Percentiles rank a stretch among this genome's conserved stretches.
phyloP scores from a whole-genome alignment of 2,113 vertebrate genomes.

The Vanacampus margaritifer region DNA sequence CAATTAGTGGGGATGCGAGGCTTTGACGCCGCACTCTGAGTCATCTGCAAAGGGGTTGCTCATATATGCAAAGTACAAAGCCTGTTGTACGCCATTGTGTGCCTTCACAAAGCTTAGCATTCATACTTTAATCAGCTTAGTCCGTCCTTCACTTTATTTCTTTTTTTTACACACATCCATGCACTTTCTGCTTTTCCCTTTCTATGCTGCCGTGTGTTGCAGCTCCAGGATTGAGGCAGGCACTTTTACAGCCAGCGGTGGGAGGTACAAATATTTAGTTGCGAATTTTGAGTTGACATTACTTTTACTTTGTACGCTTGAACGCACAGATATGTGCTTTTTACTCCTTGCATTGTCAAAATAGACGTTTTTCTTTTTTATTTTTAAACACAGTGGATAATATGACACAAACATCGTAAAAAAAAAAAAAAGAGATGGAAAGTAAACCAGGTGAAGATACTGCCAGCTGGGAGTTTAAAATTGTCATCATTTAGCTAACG shows the following conservation, averaged over 20 bases:
- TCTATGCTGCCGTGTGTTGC: neutral
- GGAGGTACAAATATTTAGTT: neutral
- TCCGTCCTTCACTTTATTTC: constrained; percentile 57
- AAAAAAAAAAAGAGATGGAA: too few relatives aligned
- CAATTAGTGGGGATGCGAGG: constrained; percentile 36
- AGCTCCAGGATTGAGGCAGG: too few relatives aligned
- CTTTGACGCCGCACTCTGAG: constrained; percentile 34
- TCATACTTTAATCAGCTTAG: constrained; percentile 65
- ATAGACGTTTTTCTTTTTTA: neutral
- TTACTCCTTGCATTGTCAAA: neutral
- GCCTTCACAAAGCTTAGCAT: constrained; percentile 52
- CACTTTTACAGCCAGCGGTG: neutral
- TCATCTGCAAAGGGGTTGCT: constrained; percentile 37
- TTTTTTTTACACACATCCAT: constrained; percentile 33
- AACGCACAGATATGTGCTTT: neutral
- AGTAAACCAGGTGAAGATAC: too few relatives aligned
- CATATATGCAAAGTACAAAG: constrained; percentile 54
- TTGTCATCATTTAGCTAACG: too few relatives aligned
- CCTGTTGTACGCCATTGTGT: constrained; percentile 48
- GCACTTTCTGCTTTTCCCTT: constrained; percentile 33
- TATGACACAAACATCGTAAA: neutral
- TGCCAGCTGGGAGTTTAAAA: too few relatives aligned
- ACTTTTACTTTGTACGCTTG: neutral
- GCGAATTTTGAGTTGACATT: neutral
- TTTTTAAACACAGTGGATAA: neutral